Evolutionary conservation across 1,140 invertebrate species (phyloP).

Genomic region (Drosophila mojavensis): DNA sequence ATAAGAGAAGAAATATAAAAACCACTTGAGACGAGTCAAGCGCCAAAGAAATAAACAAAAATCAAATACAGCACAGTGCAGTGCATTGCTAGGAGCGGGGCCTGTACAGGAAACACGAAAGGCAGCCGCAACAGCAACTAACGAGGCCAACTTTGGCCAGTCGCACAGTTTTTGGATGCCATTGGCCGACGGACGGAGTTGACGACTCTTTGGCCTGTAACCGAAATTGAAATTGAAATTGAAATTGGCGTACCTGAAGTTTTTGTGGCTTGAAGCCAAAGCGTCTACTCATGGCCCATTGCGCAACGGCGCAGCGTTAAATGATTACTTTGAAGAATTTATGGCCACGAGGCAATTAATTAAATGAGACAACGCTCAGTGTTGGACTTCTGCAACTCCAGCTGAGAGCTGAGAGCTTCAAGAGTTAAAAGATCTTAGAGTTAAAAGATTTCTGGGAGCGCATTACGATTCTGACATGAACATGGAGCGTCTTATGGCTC

Average conservation of each 20-base stretch:
- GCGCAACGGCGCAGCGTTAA: conserved; percentile 49
- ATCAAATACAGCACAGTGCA: conserved; percentile 5
- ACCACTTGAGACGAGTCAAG: conserved; percentile 11
- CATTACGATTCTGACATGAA: conserved; percentile 74
- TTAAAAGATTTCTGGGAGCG: neutral
- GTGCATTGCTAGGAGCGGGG: conserved; percentile 15
- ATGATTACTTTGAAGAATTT: conserved; percentile 63
- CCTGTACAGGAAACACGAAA: conserved; percentile 62
- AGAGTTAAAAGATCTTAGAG: neutral
- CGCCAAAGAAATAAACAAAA: conserved; percentile 32
- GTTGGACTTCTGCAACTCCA: too few species aligned
- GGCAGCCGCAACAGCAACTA: conserved; percentile 31
- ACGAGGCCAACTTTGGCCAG: conserved; percentile 50
- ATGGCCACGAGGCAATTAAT: conserved; percentile 57
- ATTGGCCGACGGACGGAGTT: conserved; percentile 53
- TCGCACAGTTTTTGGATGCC: conserved; percentile 51
- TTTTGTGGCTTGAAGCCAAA: neutral
- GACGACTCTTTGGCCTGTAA: conserved; percentile 46
- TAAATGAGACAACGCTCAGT: conserved; percentile 15
- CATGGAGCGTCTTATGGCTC: conserved; percentile 63
- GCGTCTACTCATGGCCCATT: conserved; percentile 41
- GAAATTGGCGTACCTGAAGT: conserved; percentile 48
- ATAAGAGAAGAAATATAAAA: neutral
- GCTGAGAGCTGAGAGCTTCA: neutral
- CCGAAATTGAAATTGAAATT: conserved; percentile 36